Evolutionary conservation across 2,113 vertebrate species (phyloP).

Genomic region (Notothenia rossii): DNA sequence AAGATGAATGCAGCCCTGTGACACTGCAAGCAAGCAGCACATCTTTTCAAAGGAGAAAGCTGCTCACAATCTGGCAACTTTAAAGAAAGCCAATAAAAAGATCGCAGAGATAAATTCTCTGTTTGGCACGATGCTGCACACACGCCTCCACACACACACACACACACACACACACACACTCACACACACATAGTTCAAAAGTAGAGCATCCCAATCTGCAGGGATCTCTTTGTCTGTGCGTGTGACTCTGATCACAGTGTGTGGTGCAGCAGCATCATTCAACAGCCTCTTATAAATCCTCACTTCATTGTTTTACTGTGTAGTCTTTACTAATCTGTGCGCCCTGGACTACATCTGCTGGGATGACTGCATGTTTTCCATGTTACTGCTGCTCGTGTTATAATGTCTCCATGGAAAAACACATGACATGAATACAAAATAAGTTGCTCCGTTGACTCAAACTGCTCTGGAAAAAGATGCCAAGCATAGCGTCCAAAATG

Average conservation of each 20-base stretch:
- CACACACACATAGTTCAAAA: constrained; percentile 64
- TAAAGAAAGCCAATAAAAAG: constrained; percentile 74
- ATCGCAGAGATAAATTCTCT: constrained; percentile 63
- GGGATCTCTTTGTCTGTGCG: constrained; percentile 35
- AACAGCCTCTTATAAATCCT: constrained; percentile 46
- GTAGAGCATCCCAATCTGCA: constrained; percentile 40
- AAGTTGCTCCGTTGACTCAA: constrained; percentile 45
- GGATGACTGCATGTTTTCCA: constrained; percentile 54
- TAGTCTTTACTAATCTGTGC: constrained; percentile 50
- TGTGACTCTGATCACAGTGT: constrained; percentile 63
- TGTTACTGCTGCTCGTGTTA: constrained; percentile 34
- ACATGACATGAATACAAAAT: constrained; percentile 57
- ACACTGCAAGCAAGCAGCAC: constrained; percentile 52
- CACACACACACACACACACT: constrained; percentile 19
- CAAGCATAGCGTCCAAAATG: constrained; percentile 6
- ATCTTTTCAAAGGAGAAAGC: constrained; percentile 65
- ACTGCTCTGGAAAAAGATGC: constrained; percentile 25
- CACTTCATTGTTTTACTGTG: constrained; percentile 51
- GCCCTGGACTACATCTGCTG: constrained; percentile 62
- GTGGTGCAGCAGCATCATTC: constrained; percentile 45
- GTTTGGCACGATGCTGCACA: constrained; percentile 52
- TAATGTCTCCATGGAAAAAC: constrained; percentile 56
- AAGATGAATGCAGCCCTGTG: constrained; percentile 67
- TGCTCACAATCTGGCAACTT: constrained; percentile 74
- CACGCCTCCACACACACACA: constrained; percentile 13